Percentiles rank a stretch among this genome's conserved stretches.
These are phyloP conservation scores for Calephelis nemesis DNA, from an alignment of 1,140 invertebrate species.

Conservation along the genomic window DNA sequence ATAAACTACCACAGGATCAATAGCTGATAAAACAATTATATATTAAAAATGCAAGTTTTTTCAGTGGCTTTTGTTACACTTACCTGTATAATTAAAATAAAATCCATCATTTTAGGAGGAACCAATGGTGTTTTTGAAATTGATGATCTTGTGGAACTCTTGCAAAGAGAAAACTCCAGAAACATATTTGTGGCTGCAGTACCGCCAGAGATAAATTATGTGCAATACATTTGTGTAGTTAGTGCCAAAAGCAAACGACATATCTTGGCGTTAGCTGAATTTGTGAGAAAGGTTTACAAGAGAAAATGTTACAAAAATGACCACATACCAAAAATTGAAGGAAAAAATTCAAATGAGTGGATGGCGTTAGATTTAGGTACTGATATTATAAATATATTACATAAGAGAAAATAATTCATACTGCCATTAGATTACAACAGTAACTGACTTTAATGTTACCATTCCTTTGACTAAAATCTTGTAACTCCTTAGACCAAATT, in stretches of 20 bases:
- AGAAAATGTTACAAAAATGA: slow-evolving; percentile 84
- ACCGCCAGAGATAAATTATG: slow-evolving; percentile 87
- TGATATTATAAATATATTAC: no score
- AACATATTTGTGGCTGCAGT: slow-evolving; percentile 91
- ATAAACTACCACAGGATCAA: no score
- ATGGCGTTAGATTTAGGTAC: slow-evolving; percentile 93
- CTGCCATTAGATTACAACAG: not conserved
- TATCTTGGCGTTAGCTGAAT: slow-evolving; percentile 86
- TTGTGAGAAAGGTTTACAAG: slow-evolving; percentile 90
- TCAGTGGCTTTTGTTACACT: no score
- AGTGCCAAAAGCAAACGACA: slow-evolving; percentile 87
- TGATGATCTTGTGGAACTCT: slow-evolving; percentile 89
- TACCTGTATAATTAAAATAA: not conserved
- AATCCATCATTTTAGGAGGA: slow-evolving; percentile 83
- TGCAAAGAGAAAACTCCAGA: slow-evolving; percentile 87
- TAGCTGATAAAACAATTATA: not conserved
- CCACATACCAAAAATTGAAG: slow-evolving; percentile 87
- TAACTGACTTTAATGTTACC: not conserved
- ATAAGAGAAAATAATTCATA: not conserved
- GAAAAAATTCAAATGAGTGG: slow-evolving; percentile 88
- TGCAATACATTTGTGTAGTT: slow-evolving; percentile 90
- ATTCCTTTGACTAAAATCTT: not conserved
- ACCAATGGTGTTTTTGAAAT: slow-evolving; percentile 90
- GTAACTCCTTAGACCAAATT: no score
- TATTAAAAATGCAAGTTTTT: not conserved